These are phyloP conservation scores for Ptychodera flava DNA, from an alignment of 35 echinoderm and acorn worm species.

Conservation along the genomic window DNA sequence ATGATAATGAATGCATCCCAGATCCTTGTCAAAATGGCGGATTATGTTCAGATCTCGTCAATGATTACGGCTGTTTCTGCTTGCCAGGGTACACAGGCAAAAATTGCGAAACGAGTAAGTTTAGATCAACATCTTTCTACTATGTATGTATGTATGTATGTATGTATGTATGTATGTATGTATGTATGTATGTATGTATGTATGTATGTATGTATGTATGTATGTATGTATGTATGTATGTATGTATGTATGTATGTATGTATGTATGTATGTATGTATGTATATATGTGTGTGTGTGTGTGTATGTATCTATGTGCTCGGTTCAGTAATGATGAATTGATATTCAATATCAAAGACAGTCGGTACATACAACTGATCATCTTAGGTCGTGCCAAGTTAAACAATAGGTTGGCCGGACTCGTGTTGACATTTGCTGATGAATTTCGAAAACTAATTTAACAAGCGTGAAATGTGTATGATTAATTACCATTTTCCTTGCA, in stretches of 20 bases:
- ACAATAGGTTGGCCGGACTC: no score
- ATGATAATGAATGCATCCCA: not conserved
- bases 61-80: not conserved
- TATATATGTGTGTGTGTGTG: not conserved
- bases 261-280: not conserved
- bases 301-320: not conserved
- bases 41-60: not conserved
- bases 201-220: not conserved
- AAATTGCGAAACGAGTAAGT: constrained; percentile 13
- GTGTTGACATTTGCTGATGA: no score
- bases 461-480: no score
- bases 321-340: no score
- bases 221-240: not conserved
- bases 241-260: not conserved
- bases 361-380: no score
- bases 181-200: not conserved
- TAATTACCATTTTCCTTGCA: no score
- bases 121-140: no score
- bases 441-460: no score
- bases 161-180: constrained; percentile 2
- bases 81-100: not conserved
- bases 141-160: constrained; percentile 2
- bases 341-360: no score
- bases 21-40: constrained; percentile 2
- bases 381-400: no score